Base-by-base conservation (phyloP, 2,797 vertebrate genomes). In the Leptatherina wallacei region DNA sequence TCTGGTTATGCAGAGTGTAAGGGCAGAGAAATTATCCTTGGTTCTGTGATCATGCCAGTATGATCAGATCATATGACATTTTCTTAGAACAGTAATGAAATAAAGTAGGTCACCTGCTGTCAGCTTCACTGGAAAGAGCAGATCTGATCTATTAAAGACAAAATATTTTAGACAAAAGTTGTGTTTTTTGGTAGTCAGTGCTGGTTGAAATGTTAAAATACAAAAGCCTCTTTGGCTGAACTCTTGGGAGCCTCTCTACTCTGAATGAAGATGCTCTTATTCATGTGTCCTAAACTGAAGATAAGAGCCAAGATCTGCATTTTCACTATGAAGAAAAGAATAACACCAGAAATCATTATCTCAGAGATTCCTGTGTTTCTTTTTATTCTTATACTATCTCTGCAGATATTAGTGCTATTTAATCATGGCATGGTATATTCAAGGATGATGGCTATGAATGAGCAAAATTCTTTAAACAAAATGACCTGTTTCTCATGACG, bases 261-360 rank as follows among this genome's bases (percentile, higher is more conserved):
- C 73, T 75, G 76, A 77, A 20, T 71, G 22, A 44, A 52, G 49
- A 35, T 40, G 56, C 62, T 42, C 62, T 14, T 72, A 20, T 32
- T 75, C 75, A 65, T 67, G 40, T 72, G 38, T 51, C 35, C 59
- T 51, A 38, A 69, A 72, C 65, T 49, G 33, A 49, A 71, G 70
- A 74, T 80, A 65, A 69, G 61, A 73, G 58, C 22, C 20, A 29
- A 73, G 59, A 69, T 49, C 74, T 61, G 47, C 7, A 18, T 76
- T 35, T 56, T 63, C 76, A 57, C 62, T 71, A 52, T 13, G 55
- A 69, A 64, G 47, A 65, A 68, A 49, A 20, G 18, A 66, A 72
- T 61, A 27, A 29, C 27, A 54, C 9, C 22, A 54, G 12, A 12
- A 1, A 52, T 24, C 22, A 12, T 22, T 24, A 24, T 27, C 6